Conservation (phyloP, 2,797 vertebrate genomes). For the Rhabdomys pumilio region DNA sequence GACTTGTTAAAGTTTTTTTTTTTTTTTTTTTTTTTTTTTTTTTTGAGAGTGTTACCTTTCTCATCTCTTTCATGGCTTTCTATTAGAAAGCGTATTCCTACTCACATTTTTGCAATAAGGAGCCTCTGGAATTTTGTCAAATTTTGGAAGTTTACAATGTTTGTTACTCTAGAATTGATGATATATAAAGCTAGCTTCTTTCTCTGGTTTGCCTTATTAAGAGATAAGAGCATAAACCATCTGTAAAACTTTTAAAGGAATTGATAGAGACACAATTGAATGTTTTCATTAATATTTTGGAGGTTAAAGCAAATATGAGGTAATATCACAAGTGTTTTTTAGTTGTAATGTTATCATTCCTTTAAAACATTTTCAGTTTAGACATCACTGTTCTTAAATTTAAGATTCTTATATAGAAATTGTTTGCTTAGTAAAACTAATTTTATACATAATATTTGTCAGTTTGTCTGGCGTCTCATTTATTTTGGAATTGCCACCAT, state of each 20-base stretch:
- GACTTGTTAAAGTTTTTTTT: slow-evolving; percentile 66
- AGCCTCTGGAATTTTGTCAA: slow-evolving; percentile 64
- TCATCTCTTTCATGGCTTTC: slow-evolving; percentile 63
- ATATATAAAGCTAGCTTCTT: slow-evolving; percentile 46
- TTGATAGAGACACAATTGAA: slow-evolving; percentile 52
- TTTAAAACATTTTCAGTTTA: slow-evolving; percentile 49
- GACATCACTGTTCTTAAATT: not conserved
- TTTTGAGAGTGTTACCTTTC: slow-evolving; percentile 46
- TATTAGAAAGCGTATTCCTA: slow-evolving; percentile 47
- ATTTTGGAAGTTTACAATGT: slow-evolving; percentile 65
- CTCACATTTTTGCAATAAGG: slow-evolving; percentile 55
- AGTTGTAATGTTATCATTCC: slow-evolving; percentile 4
- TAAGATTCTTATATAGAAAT: slow-evolving; percentile 52
- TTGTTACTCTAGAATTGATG: slow-evolving; percentile 59
- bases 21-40: slow-evolving; percentile 73
- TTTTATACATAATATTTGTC: slow-evolving; percentile 23
- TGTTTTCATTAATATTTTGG: slow-evolving; percentile 62
- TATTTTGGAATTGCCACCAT: slow-evolving; percentile 57
- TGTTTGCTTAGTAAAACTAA: slow-evolving; percentile 57
- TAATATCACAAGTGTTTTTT: slow-evolving; percentile 32
- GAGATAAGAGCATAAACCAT: slow-evolving; percentile 56
- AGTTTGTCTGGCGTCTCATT: slow-evolving; percentile 54
- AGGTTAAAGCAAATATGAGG: slow-evolving; percentile 53
- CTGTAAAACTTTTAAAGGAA: slow-evolving; percentile 58
- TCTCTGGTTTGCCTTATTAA: slow-evolving; percentile 50